Conservation (phyloP, 2,113 vertebrate species). For the Myrmecophaga tridactyla region DNA sequence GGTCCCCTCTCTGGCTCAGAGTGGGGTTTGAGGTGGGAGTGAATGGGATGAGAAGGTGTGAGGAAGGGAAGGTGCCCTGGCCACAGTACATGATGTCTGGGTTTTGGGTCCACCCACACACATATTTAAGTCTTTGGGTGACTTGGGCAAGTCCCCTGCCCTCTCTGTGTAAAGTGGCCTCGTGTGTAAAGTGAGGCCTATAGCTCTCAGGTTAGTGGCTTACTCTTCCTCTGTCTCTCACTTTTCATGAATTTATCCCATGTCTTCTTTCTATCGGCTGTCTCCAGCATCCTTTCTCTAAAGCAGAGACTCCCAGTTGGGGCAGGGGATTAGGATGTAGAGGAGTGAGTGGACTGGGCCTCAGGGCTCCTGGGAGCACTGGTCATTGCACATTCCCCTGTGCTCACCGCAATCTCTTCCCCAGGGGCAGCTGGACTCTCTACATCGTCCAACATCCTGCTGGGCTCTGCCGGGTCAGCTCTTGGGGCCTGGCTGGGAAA, state of each 20-base stretch:
- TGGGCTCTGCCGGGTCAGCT: rapidly evolving
- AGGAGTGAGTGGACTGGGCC: neutral
- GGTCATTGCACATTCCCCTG: rapidly evolving
- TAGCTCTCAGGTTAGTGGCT: neutral
- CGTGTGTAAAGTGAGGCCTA: neutral
- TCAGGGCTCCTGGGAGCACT: neutral
- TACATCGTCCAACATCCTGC: rapidly evolving
- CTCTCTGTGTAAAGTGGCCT: neutral
- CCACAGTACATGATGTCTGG: neutral
- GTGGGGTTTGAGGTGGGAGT: too few species aligned
- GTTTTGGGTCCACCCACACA: neutral
- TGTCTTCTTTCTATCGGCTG: neutral
- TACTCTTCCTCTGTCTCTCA: neutral
- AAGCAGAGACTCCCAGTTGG: too few species aligned
- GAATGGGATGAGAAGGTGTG: too few species aligned
- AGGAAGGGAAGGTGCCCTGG: neutral
- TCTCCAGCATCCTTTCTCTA: neutral
- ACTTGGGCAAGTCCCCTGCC: too few species aligned
- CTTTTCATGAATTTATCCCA: neutral
- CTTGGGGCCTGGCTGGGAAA: neutral
- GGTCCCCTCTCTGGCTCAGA: neutral
- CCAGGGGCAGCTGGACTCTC: slow-evolving; percentile 56
- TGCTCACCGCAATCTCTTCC: neutral
- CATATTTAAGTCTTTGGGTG: neutral
- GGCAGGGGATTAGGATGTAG: neutral